A percentile compares a stretch with the other conserved stretches of the same genome.
phyloP scores from a whole-genome alignment of 64 coral and sea anemone species.

The Actinia tenebrosa region DNA sequence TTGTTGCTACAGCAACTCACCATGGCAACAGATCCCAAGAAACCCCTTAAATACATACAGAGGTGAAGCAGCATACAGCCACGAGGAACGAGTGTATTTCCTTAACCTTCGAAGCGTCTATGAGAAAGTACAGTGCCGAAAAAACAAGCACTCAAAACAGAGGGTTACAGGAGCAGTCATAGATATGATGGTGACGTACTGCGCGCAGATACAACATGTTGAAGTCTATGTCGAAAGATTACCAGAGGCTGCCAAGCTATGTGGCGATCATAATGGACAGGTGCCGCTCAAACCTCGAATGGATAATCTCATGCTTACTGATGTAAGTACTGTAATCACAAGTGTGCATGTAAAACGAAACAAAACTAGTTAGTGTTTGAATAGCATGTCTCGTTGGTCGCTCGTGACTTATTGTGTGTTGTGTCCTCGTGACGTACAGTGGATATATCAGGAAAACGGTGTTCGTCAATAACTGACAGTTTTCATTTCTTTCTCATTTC shows the following conservation, averaged over 20 bases:
- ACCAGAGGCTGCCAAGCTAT: slow-evolving; percentile 82
- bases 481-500: not conserved
- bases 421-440: too few species aligned
- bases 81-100: slow-evolving; percentile 15
- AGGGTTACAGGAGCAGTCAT: slow-evolving; percentile 63
- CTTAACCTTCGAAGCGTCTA: slow-evolving; percentile 30
- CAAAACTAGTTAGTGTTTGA: too few species aligned
- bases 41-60: not conserved
- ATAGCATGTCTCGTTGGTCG: too few species aligned
- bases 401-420: too few species aligned
- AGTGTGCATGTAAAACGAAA: too few species aligned
- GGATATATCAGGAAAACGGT: not conserved
- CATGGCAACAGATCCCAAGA: slow-evolving; percentile 16
- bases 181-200: slow-evolving; percentile 70
- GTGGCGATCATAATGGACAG: slow-evolving; percentile 85
- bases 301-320: slow-evolving; percentile 87
- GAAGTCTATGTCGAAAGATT: slow-evolving; percentile 87
- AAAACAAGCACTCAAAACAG: slow-evolving; percentile 93
- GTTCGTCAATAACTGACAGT: not conserved
- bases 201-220: slow-evolving; percentile 62
- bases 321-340: slow-evolving; percentile 38
- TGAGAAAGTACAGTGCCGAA: slow-evolving; percentile 69
- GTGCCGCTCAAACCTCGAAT: slow-evolving; percentile 85
- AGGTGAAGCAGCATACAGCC: not conserved
- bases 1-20: slow-evolving; percentile 28